phyloP scores from a whole-genome alignment of 2,797 vertebrate genomes.

The Cyprinodon diabolis region DNA sequence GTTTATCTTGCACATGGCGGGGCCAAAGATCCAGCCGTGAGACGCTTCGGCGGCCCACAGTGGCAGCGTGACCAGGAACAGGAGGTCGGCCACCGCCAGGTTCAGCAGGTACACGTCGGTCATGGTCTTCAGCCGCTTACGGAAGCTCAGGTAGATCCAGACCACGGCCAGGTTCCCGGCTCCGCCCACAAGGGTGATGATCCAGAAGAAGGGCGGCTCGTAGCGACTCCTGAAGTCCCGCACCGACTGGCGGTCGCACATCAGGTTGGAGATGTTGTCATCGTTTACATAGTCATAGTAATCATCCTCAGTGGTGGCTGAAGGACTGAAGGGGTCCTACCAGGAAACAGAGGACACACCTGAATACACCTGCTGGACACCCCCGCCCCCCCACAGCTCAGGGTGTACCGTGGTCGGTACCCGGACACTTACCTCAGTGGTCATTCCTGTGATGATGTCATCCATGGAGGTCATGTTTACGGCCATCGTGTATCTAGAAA shows the following conservation, averaged over 20 bases:
- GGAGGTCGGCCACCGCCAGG: conserved; percentile 86
- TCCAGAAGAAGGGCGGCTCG: conserved; percentile 83
- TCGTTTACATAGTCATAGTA: rapidly evolving
- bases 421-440: conserved; percentile 39
- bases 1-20: conserved; percentile 81
- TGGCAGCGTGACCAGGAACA: conserved; percentile 88
- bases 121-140: conserved; percentile 83
- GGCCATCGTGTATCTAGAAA: conserved; percentile 14
- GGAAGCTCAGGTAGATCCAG: conserved; percentile 83
- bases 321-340: conserved; percentile 16
- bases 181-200: conserved; percentile 80
- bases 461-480: conserved; percentile 31
- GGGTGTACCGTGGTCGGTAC: too few species aligned
- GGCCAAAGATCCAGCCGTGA: conserved; percentile 81
- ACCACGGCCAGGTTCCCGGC: conserved; percentile 85
- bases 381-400: too few species aligned
- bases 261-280: rapidly evolving
- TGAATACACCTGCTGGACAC: conserved; percentile 11
- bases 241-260: conserved; percentile 74
- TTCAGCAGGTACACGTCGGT: conserved; percentile 87
- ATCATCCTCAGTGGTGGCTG: rapidly evolving
- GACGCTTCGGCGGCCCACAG: conserved; percentile 86
- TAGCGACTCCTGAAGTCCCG: conserved; percentile 76
- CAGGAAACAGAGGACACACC: background rate
- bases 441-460: conserved; percentile 25